phyloP scores from a whole-genome alignment of 2,113 vertebrate species.

The Antigone vipio region DNA sequence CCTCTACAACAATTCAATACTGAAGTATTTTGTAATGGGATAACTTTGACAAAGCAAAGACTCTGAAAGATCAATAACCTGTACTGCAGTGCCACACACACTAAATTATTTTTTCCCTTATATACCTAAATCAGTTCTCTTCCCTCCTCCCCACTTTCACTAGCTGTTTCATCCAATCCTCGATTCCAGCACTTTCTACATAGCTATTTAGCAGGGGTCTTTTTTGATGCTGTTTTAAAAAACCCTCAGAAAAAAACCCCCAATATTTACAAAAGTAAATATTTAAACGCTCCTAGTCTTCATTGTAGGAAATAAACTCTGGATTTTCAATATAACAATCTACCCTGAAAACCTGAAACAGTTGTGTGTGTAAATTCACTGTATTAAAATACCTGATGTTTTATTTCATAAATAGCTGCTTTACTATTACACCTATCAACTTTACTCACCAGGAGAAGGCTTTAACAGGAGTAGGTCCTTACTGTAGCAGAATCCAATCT shows the following conservation, averaged over 20 bases:
- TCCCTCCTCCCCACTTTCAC: not conserved
- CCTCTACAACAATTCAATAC: not conserved
- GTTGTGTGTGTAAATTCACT: not conserved
- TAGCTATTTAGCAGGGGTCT: not conserved
- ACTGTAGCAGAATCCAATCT: constrained; percentile 95
- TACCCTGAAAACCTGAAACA: not conserved
- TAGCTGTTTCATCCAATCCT: not conserved
- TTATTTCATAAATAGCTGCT: not conserved
- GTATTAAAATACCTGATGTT: not conserved
- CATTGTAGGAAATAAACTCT: not conserved
- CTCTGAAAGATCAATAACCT: not conserved
- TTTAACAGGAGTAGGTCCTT: constrained; percentile 98
- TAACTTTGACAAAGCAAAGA: not conserved
- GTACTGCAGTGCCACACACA: not conserved
- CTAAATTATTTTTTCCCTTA: not conserved
- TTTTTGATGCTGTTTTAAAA: not conserved
- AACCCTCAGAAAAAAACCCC: too few species aligned
- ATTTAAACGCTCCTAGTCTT: not conserved
- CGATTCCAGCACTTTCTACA: not conserved
- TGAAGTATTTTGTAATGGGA: not conserved
- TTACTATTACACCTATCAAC: not conserved
- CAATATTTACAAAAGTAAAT: not conserved
- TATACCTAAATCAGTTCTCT: not conserved
- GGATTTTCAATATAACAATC: not conserved
- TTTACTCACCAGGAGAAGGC: constrained; percentile 80